phyloP scores from a whole-genome alignment of 2,113 vertebrate species.

The Sturnira hondurensis region DNA sequence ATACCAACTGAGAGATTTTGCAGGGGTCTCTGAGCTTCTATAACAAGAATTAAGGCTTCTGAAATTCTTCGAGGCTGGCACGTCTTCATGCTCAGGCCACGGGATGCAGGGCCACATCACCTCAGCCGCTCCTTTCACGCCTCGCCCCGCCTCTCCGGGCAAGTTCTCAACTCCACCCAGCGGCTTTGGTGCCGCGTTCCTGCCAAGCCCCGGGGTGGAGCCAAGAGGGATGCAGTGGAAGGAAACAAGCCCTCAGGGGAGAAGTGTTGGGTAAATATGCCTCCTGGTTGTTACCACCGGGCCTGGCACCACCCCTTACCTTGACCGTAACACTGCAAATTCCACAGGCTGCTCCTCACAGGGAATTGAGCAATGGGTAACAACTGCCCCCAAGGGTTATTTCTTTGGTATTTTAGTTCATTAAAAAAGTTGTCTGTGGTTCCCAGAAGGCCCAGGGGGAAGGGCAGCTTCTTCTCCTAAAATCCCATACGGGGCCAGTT shows the following conservation, averaged over 20 bases:
- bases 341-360: conserved; percentile 46
- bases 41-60: neutral
- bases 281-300: conserved; percentile 12
- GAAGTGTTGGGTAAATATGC: conserved; percentile 1
- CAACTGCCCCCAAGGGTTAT: conserved; percentile 40
- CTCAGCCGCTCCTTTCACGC: neutral
- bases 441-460: conserved; percentile 52
- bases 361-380: conserved; percentile 58
- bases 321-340: conserved; percentile 38
- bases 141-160: neutral
- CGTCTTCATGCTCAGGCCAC: neutral
- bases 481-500: conserved; percentile 52
- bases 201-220: neutral
- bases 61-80: neutral
- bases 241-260: conserved; percentile 14
- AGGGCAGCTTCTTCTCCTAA: conserved; percentile 50
- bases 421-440: conserved; percentile 73
- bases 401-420: conserved; percentile 69
- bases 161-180: neutral
- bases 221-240: neutral
- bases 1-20: neutral
- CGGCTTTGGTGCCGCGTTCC: neutral
- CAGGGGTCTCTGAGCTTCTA: neutral
- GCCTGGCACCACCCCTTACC: conserved; percentile 16
- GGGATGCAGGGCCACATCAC: neutral